These are phyloP conservation scores for Hedya salicella DNA, from an alignment of 2,888 invertebrate species.

Conservation along the genomic window DNA sequence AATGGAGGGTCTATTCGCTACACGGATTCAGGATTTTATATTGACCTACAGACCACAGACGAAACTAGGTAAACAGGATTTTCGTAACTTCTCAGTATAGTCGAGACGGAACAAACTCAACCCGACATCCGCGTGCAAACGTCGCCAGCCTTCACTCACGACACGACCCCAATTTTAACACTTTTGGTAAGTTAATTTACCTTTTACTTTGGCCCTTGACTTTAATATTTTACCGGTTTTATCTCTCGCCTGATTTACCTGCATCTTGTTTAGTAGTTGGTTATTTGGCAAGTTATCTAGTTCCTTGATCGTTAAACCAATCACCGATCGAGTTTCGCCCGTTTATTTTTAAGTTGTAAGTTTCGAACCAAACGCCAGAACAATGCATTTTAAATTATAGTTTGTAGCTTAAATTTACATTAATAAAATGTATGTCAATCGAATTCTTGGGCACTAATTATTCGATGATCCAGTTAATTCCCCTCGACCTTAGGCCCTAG, in stretches of 20 bases:
- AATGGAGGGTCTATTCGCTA: not conserved
- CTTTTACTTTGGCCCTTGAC: constrained; percentile 40
- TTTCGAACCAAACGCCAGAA: not conserved
- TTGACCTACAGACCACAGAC: constrained; percentile 16
- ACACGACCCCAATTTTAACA: constrained; percentile 35
- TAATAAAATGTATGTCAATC: too few relatives aligned
- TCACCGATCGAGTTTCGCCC: not conserved
- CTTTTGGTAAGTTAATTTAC: constrained; percentile 14
- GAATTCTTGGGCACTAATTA: not conserved
- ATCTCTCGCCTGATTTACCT: constrained; percentile 1
- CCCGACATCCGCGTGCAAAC: constrained; percentile 21
- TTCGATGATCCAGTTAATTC: not conserved
- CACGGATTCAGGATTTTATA: constrained; percentile 6
- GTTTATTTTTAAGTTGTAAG: not conserved
- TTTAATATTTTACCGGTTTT: constrained; percentile 19
- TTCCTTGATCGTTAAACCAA: not conserved
- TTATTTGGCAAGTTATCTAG: not conserved
- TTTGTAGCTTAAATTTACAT: too few relatives aligned
- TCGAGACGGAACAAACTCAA: constrained; percentile 34
- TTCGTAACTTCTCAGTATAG: constrained; percentile 25
- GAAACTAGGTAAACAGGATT: constrained; percentile 25
- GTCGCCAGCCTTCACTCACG: constrained; percentile 37
- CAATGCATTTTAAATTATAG: too few relatives aligned
- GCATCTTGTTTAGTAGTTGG: not conserved
- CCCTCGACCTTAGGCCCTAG: constrained; percentile 36